Evolutionary conservation across 2,113 vertebrate genomes (phyloP).

Genomic region (Campylomormyrus numenius): DNA sequence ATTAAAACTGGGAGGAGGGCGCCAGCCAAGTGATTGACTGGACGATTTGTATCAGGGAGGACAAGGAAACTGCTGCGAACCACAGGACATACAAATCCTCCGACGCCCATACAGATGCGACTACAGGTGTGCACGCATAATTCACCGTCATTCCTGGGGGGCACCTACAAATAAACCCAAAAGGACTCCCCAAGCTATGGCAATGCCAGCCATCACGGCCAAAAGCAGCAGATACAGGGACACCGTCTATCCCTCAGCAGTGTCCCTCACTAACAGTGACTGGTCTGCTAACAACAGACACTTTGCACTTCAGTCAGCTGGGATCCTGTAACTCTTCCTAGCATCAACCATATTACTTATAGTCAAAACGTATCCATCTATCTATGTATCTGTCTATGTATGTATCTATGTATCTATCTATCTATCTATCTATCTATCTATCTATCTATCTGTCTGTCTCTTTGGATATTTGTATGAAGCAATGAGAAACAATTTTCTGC

Average conservation of each 20-base stretch:
- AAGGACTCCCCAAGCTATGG: neutral
- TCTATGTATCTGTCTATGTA: neutral
- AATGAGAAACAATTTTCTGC: no score
- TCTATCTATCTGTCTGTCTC: no score
- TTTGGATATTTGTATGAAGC: no score
- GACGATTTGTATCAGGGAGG: constrained; percentile 56
- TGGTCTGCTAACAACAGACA: neutral
- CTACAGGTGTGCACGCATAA: neutral
- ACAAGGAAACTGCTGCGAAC: constrained; percentile 35
- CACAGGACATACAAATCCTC: neutral
- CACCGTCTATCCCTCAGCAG: neutral
- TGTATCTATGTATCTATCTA: neutral
- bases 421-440: no score
- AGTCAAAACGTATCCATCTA: neutral
- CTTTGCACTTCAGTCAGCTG: neutral
- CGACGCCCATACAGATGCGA: neutral
- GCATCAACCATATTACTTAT: neutral
- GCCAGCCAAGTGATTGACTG: constrained; percentile 60
- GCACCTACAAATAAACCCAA: constrained; percentile 31
- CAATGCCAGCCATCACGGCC: neutral
- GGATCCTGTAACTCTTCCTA: neutral
- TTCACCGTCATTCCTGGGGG: constrained; percentile 9
- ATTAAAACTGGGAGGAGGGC: constrained; percentile 61
- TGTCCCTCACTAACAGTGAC: neutral
- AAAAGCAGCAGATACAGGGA: neutral